Conservation (phyloP, 2,113 vertebrate genomes). For the Athene noctua region DNA sequence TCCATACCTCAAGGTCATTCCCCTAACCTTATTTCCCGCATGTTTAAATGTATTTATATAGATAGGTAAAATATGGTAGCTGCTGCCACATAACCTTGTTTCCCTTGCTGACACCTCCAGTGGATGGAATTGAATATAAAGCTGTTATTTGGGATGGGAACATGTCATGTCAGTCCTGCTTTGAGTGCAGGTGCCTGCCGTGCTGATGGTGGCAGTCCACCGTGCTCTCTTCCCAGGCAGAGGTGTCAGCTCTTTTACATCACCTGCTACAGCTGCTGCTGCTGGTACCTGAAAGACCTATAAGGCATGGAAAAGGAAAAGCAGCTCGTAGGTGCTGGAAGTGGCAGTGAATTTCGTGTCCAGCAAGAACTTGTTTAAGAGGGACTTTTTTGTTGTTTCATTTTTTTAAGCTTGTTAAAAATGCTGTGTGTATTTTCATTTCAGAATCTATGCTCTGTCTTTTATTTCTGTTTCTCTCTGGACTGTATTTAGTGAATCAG, state of each 20-base stretch:
- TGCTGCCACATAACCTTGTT: conserved; percentile 45
- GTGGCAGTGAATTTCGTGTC: neutral
- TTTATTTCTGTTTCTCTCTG: neutral
- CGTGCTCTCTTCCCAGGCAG: neutral
- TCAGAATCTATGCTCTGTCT: neutral
- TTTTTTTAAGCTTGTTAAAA: neutral
- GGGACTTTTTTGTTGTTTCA: neutral
- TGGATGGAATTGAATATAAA: conserved; percentile 33
- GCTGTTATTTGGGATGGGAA: neutral
- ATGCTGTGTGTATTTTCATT: neutral
- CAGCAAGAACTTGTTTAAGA: neutral
- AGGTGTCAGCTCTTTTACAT: neutral
- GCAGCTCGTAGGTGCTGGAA: neutral
- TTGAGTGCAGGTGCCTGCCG: neutral
- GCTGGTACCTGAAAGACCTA: accelerated
- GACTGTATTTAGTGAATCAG: neutral
- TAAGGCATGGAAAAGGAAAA: neutral
- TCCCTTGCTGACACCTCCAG: conserved; percentile 26
- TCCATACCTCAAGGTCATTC: conserved; percentile 41
- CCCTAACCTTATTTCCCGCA: conserved; percentile 25
- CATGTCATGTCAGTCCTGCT: neutral
- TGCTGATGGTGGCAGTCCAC: neutral
- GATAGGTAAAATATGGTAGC: conserved; percentile 47
- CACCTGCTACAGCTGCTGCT: neutral
- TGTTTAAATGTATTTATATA: conserved; percentile 58